Evolutionary conservation across 2,888 invertebrate species (phyloP).

Genomic region (Drosophila anomalata): DNA sequence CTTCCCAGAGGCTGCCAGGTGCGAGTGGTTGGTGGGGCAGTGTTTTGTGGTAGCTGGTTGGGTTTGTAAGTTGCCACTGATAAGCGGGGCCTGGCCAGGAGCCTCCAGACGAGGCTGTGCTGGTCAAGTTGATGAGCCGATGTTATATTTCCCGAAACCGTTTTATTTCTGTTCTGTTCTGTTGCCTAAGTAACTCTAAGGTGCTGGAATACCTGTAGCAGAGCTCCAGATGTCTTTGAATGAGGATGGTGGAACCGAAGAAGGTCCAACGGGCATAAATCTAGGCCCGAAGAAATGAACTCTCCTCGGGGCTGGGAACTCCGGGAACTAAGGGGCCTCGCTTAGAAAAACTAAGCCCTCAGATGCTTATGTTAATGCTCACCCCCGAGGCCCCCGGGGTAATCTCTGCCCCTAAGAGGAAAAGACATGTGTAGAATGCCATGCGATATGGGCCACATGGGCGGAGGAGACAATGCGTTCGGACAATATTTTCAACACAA

Average conservation of each 20-base stretch:
- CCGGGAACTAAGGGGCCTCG: conserved; percentile 26
- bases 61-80: conserved; percentile 43
- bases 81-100: conserved; percentile 19
- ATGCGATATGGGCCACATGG: conserved; percentile 61
- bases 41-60: conserved; percentile 58
- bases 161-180: background rate
- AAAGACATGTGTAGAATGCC: conserved; percentile 54
- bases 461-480: conserved; percentile 62
- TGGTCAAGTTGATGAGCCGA: background rate
- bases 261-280: conserved; percentile 35
- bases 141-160: background rate
- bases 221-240: conserved; percentile 26
- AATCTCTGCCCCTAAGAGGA: conserved; percentile 27
- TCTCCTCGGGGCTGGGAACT: conserved; percentile 38
- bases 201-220: background rate
- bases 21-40: conserved; percentile 39
- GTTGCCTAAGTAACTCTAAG: too few species aligned
- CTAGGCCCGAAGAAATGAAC: conserved; percentile 49
- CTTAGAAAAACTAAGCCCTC: conserved; percentile 47
- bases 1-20: conserved; percentile 38
- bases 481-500: conserved; percentile 76
- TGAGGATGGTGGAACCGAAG: conserved; percentile 23
- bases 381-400: conserved; percentile 3
- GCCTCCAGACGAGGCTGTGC: background rate
- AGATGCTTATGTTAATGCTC: conserved; percentile 69